Percentiles rank a stretch among this genome's conserved stretches.
Evolutionary conservation across 2,113 vertebrate species (phyloP).

Genomic region (Gymnocephalus cernua): DNA sequence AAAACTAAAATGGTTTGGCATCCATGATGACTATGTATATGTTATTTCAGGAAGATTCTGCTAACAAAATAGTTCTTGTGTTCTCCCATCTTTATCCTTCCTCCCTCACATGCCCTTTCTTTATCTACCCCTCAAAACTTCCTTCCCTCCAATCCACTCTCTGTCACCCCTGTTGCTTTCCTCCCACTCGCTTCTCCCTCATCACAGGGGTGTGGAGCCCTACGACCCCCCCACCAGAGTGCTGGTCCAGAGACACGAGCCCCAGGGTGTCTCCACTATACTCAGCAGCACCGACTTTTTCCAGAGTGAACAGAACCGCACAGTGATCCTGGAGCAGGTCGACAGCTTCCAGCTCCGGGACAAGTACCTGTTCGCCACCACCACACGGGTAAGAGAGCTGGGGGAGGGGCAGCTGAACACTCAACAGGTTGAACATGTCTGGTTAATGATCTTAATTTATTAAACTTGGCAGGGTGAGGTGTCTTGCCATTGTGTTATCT

Average conservation of each 20-base stretch:
- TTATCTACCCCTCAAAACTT: neutral
- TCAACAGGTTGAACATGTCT: neutral
- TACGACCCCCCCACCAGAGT: slow-evolving; percentile 90
- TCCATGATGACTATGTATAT: neutral
- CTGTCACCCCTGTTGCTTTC: neutral
- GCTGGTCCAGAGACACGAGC: slow-evolving; percentile 94
- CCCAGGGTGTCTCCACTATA: slow-evolving; percentile 90
- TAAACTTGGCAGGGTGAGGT: neutral
- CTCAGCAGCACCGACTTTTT: slow-evolving; percentile 97
- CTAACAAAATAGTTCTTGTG: neutral
- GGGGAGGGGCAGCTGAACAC: neutral
- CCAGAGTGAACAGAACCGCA: slow-evolving; percentile 91
- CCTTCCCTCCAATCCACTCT: neutral
- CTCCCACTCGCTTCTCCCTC: neutral
- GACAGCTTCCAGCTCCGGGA: slow-evolving; percentile 96
- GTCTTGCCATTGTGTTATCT: neutral
- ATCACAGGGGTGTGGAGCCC: slow-evolving; percentile 91
- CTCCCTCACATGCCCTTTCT: neutral
- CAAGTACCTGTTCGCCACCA: slow-evolving; percentile 98
- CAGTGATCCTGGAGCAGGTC: slow-evolving; percentile 90
- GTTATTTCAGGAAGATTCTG: neutral
- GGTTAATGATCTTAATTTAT: neutral
- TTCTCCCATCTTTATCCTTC: neutral
- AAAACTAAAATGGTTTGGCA: too few relatives aligned
- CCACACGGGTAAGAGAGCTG: slow-evolving; percentile 87